These are phyloP conservation scores for Varecia variegata DNA, from an alignment of 2,797 vertebrate genomes.

Conservation along the genomic window DNA sequence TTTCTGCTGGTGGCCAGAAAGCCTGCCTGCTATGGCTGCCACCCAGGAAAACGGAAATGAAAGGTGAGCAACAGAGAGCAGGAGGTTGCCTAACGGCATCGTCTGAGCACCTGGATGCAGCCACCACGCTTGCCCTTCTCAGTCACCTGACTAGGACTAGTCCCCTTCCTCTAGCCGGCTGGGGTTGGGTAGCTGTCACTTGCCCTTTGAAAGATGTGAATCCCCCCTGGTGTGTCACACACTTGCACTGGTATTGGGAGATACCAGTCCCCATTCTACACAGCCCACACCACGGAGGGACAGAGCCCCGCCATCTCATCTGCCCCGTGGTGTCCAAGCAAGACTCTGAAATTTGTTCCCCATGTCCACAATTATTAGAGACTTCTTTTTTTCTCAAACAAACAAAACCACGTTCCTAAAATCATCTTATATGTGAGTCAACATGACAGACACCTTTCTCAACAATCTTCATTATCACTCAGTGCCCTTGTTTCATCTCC, in stretches of 20 bases:
- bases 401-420: neutral
- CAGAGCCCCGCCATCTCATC: neutral
- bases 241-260: neutral
- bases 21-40: neutral
- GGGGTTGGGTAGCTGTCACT: neutral
- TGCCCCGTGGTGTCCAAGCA: neutral
- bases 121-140: neutral
- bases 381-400: neutral
- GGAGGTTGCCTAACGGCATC: neutral
- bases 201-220: neutral
- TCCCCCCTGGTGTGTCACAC: no score
- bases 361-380: neutral
- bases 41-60: neutral
- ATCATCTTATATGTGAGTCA: neutral
- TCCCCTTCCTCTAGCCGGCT: neutral
- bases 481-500: neutral
- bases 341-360: neutral
- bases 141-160: no score
- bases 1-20: neutral
- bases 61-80: neutral
- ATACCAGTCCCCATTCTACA: neutral
- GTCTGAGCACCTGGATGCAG: no score
- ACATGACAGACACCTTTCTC: neutral
- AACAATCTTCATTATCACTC: neutral
- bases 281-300: rapidly evolving